Evolutionary conservation across 2,797 vertebrate species (phyloP), one percentile per base, ranked within the genome.

Genomic region (Denticeps clupeoides): DNA sequence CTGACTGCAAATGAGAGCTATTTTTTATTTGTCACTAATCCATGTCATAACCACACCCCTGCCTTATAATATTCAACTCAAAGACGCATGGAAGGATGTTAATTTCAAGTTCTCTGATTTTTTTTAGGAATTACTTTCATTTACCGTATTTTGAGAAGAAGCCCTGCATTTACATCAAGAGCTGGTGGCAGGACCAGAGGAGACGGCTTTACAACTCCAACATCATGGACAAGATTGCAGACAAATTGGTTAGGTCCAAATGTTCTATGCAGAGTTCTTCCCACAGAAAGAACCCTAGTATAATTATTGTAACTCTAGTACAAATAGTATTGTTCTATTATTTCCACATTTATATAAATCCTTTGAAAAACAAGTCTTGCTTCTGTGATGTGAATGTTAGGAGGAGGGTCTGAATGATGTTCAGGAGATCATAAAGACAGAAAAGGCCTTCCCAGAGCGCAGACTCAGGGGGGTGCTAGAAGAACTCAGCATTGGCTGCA

Each of bases 71-170:
- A n/a, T n/a, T n/a, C n/a, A n/a, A n/a, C 28, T 25, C 9, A 41
- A 2, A 41, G 2, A 5, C 5, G n/a, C n/a, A n/a, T n/a, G n/a
- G n/a, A n/a, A n/a, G n/a, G n/a, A n/a, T n/a, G n/a, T n/a, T n/a
- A n/a, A n/a, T n/a, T n/a, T n/a, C n/a, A n/a, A n/a, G n/a, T n/a
- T n/a, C n/a, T n/a, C n/a, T n/a, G n/a, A n/a, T n/a, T n/a, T n/a
- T n/a, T n/a, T n/a, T n/a, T 79, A 97, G 94, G 68, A 97, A 93
- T 68, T 99, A 99, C 67, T 99, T 93, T 69, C 88, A 97, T 50
- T 68, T 97, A 70, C 93, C 93, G 0, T 97, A 96, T 65, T 90
- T 97, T 68, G 94, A 97, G 65, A 86, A 82, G 69, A 99, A 99
- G 71, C 94, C 94, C 0, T 97, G 94, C 51, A 85, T 91, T 63